Conservation (phyloP, 2,113 vertebrate species). For the Galemys pyrenaicus region DNA sequence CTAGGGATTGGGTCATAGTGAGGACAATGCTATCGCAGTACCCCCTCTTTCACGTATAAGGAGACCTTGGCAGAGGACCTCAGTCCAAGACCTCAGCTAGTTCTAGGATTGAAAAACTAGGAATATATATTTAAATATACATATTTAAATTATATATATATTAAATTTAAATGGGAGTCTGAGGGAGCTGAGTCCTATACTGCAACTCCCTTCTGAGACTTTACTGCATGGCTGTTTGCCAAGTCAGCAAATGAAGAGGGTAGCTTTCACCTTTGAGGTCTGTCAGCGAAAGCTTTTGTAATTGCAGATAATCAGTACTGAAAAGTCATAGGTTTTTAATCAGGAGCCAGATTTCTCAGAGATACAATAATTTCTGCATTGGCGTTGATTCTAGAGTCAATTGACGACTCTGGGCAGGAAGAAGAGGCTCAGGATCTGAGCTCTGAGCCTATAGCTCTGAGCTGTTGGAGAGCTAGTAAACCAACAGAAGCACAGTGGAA, state of each 20-base stretch:
- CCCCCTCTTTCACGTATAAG: fast-evolving
- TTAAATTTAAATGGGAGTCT: too few species aligned
- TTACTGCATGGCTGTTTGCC: not conserved
- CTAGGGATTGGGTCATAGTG: not conserved
- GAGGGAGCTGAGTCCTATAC: not conserved
- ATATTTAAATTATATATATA: too few species aligned
- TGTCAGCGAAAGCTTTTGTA: not conserved
- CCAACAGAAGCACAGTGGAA: not conserved
- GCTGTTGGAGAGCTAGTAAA: not conserved
- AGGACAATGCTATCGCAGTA: not conserved
- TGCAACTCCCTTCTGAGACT: not conserved
- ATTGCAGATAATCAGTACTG: too few species aligned
- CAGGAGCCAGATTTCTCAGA: not conserved
- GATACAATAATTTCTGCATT: not conserved
- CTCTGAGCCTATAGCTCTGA: not conserved
- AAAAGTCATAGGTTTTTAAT: not conserved
- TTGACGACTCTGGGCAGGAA: too few species aligned
- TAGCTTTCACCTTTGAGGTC: not conserved
- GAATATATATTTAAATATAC: too few species aligned
- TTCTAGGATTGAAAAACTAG: too few species aligned
- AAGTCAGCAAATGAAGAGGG: not conserved
- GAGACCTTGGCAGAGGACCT: not conserved
- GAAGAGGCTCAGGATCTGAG: not conserved
- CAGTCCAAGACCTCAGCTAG: not conserved
- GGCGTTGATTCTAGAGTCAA: not conserved